Percentiles rank a stretch among this genome's conserved stretches.
Evolutionary conservation across 2,113 vertebrate species (phyloP).

Genomic region (Casuarius casuarius): DNA sequence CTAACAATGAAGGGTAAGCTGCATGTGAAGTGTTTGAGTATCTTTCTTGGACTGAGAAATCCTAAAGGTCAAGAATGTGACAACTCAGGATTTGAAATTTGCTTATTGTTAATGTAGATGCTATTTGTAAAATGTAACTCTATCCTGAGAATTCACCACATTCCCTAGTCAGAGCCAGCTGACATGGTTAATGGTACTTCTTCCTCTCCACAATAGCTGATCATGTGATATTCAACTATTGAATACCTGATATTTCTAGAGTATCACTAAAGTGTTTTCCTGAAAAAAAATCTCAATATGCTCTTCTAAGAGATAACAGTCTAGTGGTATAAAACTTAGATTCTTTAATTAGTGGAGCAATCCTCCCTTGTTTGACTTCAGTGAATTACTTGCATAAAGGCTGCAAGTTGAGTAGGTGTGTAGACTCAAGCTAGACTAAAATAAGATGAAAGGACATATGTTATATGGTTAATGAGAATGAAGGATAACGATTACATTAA

Average conservation of each 20-base stretch:
- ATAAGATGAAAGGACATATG: neutral
- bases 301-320: neutral
- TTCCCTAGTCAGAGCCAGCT: fast-evolving
- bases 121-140: neutral
- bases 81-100: neutral
- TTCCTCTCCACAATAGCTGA: neutral
- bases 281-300: neutral
- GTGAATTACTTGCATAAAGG: neutral
- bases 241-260: neutral
- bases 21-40: neutral
- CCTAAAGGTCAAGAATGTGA: neutral
- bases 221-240: neutral
- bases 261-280: neutral
- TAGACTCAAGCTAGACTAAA: neutral
- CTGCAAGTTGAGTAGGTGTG: neutral
- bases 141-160: neutral
- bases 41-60: neutral
- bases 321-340: neutral
- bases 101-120: neutral
- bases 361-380: neutral
- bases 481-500: neutral
- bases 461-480: slow-evolving; percentile 24
- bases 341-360: neutral
- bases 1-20: neutral
- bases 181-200: neutral